Conservation (phyloP, 2,113 vertebrate genomes). For the Copsychus sechellarum region DNA sequence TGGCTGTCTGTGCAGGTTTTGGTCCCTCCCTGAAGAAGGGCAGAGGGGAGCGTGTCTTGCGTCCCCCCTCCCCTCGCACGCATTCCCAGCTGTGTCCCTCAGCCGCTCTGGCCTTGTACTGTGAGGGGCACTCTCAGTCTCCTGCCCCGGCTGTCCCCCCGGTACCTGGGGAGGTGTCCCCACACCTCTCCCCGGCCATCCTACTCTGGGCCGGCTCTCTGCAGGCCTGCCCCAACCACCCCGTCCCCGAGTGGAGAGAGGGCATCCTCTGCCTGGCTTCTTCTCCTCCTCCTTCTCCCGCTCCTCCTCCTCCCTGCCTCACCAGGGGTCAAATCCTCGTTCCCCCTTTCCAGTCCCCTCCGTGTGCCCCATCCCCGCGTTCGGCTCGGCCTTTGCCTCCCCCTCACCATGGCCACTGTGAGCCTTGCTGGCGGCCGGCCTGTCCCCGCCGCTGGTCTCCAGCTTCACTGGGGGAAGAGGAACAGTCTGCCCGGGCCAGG, state of each 20-base stretch:
- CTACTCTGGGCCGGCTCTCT: not conserved
- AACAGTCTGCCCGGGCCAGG: not conserved
- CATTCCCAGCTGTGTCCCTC: not conserved
- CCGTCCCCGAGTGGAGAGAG: rapidly evolving
- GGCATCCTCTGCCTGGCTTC: not conserved
- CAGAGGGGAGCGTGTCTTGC: not conserved
- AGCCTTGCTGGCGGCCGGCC: constrained; percentile 49
- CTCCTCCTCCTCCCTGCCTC: not conserved
- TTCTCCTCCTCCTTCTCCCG: not conserved
- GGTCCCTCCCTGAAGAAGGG: not conserved
- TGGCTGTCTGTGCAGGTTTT: not conserved
- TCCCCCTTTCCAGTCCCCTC: not conserved
- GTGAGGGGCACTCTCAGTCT: not conserved
- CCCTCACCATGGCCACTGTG: constrained; percentile 40
- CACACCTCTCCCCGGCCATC: rapidly evolving
- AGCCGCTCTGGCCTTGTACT: constrained; percentile 13
- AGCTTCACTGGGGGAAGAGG: not conserved
- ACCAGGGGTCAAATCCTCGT: not conserved
- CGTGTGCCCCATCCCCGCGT: not conserved
- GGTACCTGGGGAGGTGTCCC: not conserved
- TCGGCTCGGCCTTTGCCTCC: constrained; percentile 41
- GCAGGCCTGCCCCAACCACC: not conserved
- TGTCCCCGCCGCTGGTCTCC: not conserved
- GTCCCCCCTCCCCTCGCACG: not conserved
- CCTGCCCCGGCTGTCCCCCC: not conserved